Conservation (phyloP, 2,888 invertebrate genomes). For the Tenodera sinensis region DNA sequence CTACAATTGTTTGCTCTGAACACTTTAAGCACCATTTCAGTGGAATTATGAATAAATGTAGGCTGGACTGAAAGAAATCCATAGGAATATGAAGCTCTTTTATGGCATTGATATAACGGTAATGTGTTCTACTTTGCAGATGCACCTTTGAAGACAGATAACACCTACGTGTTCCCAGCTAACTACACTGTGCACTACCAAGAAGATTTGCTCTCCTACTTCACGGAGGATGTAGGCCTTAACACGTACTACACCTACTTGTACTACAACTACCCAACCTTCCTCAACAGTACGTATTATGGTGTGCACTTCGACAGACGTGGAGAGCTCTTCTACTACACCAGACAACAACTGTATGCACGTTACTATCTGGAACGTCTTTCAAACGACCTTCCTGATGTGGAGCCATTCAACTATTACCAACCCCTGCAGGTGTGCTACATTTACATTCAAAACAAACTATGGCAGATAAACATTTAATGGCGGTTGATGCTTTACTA, state of each 20-base stretch:
- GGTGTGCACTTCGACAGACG: constrained; percentile 55
- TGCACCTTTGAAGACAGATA: constrained; percentile 31
- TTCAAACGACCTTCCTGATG: constrained; percentile 64
- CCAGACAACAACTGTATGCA: constrained; percentile 35
- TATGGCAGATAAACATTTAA: no score
- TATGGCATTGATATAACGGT: no score
- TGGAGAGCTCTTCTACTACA: constrained; percentile 52
- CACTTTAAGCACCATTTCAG: no score
- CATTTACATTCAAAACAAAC: neutral
- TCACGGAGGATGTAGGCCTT: constrained; percentile 67
- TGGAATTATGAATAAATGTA: no score
- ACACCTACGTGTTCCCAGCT: constrained; percentile 56
- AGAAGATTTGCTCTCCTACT: constrained; percentile 62
- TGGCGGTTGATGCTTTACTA: no score
- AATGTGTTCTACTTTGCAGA: neutral
- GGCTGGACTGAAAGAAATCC: no score
- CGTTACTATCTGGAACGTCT: constrained; percentile 70
- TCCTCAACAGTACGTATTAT: constrained; percentile 56
- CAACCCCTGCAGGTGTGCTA: constrained; percentile 30
- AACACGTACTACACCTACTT: constrained; percentile 59
- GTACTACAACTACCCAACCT: constrained; percentile 59
- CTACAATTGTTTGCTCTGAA: no score
- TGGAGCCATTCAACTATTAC: constrained; percentile 55
- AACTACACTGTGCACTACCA: constrained; percentile 59
- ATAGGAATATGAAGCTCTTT: no score